A percentile compares a stretch with the other conserved stretches of the same genome.
phyloP scores from a whole-genome alignment of 2,888 invertebrate species.

The Epinotia nisella region DNA sequence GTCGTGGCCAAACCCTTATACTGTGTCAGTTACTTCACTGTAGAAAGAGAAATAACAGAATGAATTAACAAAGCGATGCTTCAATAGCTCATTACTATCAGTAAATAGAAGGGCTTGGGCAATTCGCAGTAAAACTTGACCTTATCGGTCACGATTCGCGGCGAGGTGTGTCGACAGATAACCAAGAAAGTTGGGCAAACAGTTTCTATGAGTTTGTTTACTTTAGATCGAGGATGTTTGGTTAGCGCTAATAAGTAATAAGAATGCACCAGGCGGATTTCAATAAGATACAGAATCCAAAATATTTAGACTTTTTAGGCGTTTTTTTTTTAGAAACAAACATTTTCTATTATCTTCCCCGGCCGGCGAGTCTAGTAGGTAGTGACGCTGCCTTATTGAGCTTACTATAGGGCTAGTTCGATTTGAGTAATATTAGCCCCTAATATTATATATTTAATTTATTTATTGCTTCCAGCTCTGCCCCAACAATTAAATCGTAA shows the following conservation, averaged over 20 bases:
- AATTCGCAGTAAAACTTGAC: slow-evolving; percentile 38
- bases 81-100: slow-evolving; percentile 37
- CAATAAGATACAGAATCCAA: not conserved
- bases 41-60: not conserved
- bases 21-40: not conserved
- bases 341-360: too few relatives aligned
- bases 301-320: too few relatives aligned
- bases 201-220: slow-evolving; percentile 5
- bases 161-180: slow-evolving; percentile 21
- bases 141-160: slow-evolving; percentile 44
- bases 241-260: not conserved
- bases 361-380: too few relatives aligned
- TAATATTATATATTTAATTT: too few relatives aligned
- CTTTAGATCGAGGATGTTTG: not conserved
- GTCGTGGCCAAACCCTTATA: too few relatives aligned
- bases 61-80: slow-evolving; percentile 8
- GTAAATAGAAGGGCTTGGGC: slow-evolving; percentile 39
- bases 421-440: too few relatives aligned
- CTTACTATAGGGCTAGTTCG: too few relatives aligned
- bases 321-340: too few relatives aligned
- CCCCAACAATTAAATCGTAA: too few relatives aligned
- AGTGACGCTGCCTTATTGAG: too few relatives aligned
- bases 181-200: slow-evolving; percentile 35
- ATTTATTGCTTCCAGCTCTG: too few relatives aligned
- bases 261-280: too few relatives aligned